Evolutionary conservation across 2,888 invertebrate genomes (phyloP).

Genomic region (Mythimna ferrago): DNA sequence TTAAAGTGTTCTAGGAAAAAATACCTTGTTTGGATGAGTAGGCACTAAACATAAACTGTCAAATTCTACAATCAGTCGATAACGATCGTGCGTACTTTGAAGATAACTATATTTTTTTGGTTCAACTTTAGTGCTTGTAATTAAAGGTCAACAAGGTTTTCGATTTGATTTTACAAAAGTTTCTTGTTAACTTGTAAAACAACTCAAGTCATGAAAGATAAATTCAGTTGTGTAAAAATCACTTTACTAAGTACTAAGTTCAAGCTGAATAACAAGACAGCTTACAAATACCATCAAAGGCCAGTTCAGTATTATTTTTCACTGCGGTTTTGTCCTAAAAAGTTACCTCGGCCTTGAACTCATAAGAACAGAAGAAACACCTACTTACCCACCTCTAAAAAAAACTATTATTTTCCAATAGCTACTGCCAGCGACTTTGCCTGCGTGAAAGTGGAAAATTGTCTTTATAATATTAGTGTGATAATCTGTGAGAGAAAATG

Average conservation of each 20-base stretch:
- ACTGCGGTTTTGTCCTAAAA: no score
- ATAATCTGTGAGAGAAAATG: background rate
- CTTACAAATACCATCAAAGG: slow-evolving; percentile 3
- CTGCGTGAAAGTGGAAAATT: no score
- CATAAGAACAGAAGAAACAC: no score
- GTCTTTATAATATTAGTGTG: no score
- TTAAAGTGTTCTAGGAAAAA: slow-evolving; percentile 36
- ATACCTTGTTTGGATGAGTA: slow-evolving; percentile 15
- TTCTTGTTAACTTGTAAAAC: background rate
- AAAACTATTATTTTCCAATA: no score
- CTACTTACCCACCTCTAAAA: no score
- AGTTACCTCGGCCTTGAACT: no score
- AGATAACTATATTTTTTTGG: slow-evolving; percentile 18
- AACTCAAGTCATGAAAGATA: background rate
- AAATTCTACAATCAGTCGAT: slow-evolving; percentile 35
- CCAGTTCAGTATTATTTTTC: background rate
- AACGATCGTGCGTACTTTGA: slow-evolving; percentile 21
- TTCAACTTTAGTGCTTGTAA: background rate
- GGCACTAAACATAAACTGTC: slow-evolving; percentile 19
- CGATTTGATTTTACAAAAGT: slow-evolving; percentile 3
- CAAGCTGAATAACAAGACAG: background rate
- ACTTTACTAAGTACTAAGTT: background rate
- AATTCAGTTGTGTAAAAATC: background rate
- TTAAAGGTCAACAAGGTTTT: background rate
- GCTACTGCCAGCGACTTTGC: no score